These are phyloP conservation scores for Meta bourneti DNA, from an alignment of 2,888 invertebrate species.

Conservation along the genomic window DNA sequence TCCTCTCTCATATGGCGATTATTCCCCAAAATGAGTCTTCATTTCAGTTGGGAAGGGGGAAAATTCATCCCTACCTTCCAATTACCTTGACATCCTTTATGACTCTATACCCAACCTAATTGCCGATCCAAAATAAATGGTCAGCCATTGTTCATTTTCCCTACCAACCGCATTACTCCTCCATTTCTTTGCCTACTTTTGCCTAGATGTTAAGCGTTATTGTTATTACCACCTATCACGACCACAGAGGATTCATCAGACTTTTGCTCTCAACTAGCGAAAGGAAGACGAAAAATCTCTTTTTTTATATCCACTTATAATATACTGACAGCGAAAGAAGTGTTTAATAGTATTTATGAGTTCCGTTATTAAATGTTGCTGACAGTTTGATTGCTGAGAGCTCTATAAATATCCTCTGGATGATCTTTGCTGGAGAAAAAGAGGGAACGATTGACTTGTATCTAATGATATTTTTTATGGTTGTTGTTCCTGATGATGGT, in stretches of 20 bases:
- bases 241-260: conserved; percentile 22
- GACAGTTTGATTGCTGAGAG: conserved; percentile 67
- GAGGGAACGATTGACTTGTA: conserved; percentile 50
- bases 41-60: conserved; percentile 1
- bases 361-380: conserved; percentile 57
- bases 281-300: background rate
- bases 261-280: conserved; percentile 11
- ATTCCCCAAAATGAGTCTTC: conserved; percentile 4
- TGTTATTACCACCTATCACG: conserved; percentile 35
- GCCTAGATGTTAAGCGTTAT: conserved; percentile 17
- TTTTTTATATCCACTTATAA: conserved; percentile 3
- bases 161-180: conserved; percentile 39
- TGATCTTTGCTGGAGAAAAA: conserved; percentile 6
- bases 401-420: conserved; percentile 49
- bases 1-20: conserved; percentile 11
- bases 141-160: conserved; percentile 53
- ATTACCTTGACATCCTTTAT: conserved; percentile 58
- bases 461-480: conserved; percentile 10
- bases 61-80: conserved; percentile 18
- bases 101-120: conserved; percentile 48
- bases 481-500: background rate
- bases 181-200: background rate
- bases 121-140: conserved; percentile 56
- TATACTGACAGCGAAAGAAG: conserved; percentile 46
- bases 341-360: conserved; percentile 70